A percentile compares a stretch with the other conserved stretches of the same genome.
phyloP scores from a whole-genome alignment of 2,113 vertebrate species.

The Drymodes brunneopygia region DNA sequence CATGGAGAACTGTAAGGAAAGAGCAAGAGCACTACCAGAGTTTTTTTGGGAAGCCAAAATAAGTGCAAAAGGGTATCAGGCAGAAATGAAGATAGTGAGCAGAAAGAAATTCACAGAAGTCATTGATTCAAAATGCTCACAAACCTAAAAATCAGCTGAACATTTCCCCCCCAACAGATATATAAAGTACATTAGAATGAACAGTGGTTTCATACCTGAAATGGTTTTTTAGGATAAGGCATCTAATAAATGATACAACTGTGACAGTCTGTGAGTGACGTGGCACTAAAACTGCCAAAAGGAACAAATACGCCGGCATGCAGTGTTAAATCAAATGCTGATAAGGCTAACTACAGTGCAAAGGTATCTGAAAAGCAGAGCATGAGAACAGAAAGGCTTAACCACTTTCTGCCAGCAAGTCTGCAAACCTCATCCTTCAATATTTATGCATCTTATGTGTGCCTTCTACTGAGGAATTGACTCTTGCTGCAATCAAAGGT shows the following conservation, averaged over 20 bases:
- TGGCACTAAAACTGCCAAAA: background rate
- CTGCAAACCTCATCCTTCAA: background rate
- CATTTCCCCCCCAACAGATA: background rate
- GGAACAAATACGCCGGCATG: background rate
- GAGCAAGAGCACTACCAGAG: background rate
- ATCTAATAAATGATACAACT: background rate
- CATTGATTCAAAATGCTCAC: background rate
- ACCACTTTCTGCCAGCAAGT: background rate
- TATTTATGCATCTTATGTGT: background rate
- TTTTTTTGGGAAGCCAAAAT: background rate
- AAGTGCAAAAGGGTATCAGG: background rate
- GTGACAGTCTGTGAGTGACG: background rate
- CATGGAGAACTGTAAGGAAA: background rate
- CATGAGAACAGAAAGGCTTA: background rate
- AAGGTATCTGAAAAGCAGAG: background rate
- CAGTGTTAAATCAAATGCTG: background rate
- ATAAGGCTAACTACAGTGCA: background rate
- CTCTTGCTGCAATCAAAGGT: background rate
- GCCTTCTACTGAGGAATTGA: background rate
- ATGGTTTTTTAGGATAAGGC: background rate
- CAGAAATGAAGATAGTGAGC: background rate
- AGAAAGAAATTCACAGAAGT: background rate
- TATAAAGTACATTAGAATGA: background rate
- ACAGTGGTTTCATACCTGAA: background rate
- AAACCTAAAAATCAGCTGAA: background rate